Evolutionary conservation across 2,113 vertebrate genomes (phyloP).

Genomic region (Catharus minimus): DNA sequence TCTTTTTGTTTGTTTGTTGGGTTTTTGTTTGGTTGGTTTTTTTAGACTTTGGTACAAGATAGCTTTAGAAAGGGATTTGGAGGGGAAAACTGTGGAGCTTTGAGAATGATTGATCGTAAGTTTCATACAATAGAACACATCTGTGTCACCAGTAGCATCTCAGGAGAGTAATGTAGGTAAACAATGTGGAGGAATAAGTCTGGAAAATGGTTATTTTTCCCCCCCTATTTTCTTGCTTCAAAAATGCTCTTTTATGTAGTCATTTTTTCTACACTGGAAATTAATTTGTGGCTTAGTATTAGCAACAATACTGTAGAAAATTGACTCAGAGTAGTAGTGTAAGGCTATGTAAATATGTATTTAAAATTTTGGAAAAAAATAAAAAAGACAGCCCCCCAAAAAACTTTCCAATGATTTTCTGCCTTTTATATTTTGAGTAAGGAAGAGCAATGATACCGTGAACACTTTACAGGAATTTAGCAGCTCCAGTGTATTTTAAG

Average conservation of each 20-base stretch:
- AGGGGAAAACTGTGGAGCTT: neutral
- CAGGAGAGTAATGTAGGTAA: neutral
- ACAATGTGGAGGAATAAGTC: neutral
- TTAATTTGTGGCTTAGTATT: neutral
- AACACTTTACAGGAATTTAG: neutral
- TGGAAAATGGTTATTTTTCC: neutral
- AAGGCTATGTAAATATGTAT: neutral
- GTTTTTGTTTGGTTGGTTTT: neutral
- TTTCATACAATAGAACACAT: neutral
- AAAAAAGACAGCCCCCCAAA: fast-evolving
- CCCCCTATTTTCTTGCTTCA: neutral
- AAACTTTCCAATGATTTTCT: neutral
- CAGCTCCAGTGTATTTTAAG: neutral
- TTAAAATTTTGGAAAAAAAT: neutral
- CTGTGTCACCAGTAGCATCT: neutral
- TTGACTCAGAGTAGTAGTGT: neutral
- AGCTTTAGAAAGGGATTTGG: neutral
- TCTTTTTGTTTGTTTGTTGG: neutral
- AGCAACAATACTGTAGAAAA: neutral
- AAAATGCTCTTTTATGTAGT: neutral
- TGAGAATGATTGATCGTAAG: neutral
- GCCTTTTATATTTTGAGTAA: neutral
- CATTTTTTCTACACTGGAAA: neutral
- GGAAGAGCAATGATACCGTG: neutral
- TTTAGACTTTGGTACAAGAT: neutral